A percentile compares a stretch with the other conserved stretches of the same genome.
These are phyloP conservation scores for Xenus cinereus DNA, from an alignment of 2,113 vertebrate species.

Conservation along the genomic window DNA sequence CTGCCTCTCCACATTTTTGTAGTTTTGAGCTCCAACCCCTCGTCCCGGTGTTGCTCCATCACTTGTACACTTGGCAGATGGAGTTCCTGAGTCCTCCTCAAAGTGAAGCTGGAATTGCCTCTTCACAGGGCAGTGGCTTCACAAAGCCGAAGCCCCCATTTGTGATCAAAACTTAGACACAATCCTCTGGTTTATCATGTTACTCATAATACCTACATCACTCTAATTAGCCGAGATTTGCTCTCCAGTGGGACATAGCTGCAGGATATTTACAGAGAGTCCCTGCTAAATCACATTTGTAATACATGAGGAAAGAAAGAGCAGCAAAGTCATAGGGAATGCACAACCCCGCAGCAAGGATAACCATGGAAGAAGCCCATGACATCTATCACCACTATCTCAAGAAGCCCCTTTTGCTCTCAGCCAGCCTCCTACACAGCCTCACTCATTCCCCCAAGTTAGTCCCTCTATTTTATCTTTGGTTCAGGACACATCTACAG, in stretches of 20 bases:
- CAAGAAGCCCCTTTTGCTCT: background rate
- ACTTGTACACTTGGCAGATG: background rate
- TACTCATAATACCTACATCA: background rate
- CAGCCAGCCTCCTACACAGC: background rate
- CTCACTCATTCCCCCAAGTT: background rate
- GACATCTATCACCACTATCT: background rate
- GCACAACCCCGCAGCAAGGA: background rate
- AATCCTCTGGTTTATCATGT: background rate
- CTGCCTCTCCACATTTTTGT: background rate
- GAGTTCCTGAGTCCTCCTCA: background rate
- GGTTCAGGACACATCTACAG: background rate
- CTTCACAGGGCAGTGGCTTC: background rate
- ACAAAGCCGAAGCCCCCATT: background rate
- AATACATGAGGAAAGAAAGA: background rate
- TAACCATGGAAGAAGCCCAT: background rate
- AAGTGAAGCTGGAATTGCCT: background rate
- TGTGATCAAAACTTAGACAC: background rate
- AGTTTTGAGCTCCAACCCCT: background rate
- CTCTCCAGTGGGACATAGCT: background rate
- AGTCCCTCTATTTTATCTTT: background rate
- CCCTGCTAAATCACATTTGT: background rate
- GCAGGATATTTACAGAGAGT: background rate
- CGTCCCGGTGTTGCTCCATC: background rate
- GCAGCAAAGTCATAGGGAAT: background rate
- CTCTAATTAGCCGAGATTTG: background rate